Conservation (phyloP, 2,113 vertebrate genomes). For the Scomber colias region DNA sequence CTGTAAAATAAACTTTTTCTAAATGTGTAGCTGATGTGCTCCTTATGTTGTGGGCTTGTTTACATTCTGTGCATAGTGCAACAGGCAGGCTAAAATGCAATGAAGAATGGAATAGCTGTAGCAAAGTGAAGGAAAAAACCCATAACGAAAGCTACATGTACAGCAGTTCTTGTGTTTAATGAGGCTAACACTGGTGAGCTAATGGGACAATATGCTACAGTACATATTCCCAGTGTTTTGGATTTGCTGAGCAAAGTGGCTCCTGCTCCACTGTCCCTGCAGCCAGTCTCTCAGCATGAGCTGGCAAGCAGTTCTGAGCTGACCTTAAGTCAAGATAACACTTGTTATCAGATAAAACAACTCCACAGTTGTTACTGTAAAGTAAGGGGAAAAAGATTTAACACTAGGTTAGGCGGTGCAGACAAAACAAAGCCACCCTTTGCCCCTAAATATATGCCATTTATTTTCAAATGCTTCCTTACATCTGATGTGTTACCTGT, state of each 20-base stretch:
- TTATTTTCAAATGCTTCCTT: no score
- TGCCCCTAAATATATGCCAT: not conserved
- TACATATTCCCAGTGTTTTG: no score
- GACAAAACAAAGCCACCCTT: not conserved
- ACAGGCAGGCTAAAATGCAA: no score
- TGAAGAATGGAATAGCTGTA: not conserved
- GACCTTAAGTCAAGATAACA: not conserved
- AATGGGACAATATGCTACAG: no score
- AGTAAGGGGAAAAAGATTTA: not conserved
- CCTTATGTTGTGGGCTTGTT: not conserved
- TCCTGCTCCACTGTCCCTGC: not conserved
- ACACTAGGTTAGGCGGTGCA: not conserved
- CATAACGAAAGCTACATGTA: not conserved
- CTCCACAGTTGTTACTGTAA: constrained; percentile 15
- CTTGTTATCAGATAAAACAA: constrained; percentile 4
- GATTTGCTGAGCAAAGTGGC: no score
- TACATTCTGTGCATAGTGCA: not conserved
- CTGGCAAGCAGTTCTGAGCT: not conserved
- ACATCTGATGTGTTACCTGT: not conserved
- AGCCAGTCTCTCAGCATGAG: not conserved
- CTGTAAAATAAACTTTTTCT: not conserved
- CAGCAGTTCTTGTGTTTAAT: not conserved
- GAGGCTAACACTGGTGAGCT: no score
- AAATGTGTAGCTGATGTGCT: not conserved
- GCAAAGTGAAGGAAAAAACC: not conserved